These are phyloP conservation scores for Hemicordylus capensis DNA, from an alignment of 2,113 vertebrate species.

Conservation along the genomic window DNA sequence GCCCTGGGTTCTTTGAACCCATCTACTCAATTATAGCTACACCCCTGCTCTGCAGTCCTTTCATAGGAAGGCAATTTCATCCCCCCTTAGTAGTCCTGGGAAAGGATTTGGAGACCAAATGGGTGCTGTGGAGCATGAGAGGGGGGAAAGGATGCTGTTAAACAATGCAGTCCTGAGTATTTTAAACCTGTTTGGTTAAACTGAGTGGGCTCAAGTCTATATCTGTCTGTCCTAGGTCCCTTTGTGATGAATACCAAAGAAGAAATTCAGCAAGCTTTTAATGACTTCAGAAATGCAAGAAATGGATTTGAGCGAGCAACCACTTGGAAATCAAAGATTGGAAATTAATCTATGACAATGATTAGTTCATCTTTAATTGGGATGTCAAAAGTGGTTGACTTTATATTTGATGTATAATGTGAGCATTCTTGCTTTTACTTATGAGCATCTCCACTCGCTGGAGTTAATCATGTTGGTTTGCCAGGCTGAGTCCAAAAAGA, in stretches of 20 bases:
- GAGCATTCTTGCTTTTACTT: neutral
- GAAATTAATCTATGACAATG: constrained; percentile 58
- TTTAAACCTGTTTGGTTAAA: constrained; percentile 5
- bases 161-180: neutral
- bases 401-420: neutral
- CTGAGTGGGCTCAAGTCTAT: constrained; percentile 12
- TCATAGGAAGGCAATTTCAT: neutral
- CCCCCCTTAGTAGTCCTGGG: neutral
- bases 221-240: constrained; percentile 64
- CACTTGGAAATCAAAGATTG: constrained; percentile 81
- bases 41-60: neutral
- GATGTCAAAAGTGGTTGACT: neutral
- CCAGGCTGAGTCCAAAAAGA: neutral
- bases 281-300: constrained; percentile 72
- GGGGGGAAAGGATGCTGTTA: neutral
- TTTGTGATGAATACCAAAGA: constrained; percentile 85
- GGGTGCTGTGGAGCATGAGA: neutral
- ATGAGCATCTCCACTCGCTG: neutral
- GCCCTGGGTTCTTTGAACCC: too few relatives aligned
- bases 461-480: neutral
- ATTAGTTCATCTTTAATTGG: too few relatives aligned
- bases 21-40: too few relatives aligned
- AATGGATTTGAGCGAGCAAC: constrained; percentile 82
- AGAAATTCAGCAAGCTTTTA: constrained; percentile 79
- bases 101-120: neutral